phyloP scores from a whole-genome alignment of 2,113 vertebrate species.

The Falcunculus frontatus region DNA sequence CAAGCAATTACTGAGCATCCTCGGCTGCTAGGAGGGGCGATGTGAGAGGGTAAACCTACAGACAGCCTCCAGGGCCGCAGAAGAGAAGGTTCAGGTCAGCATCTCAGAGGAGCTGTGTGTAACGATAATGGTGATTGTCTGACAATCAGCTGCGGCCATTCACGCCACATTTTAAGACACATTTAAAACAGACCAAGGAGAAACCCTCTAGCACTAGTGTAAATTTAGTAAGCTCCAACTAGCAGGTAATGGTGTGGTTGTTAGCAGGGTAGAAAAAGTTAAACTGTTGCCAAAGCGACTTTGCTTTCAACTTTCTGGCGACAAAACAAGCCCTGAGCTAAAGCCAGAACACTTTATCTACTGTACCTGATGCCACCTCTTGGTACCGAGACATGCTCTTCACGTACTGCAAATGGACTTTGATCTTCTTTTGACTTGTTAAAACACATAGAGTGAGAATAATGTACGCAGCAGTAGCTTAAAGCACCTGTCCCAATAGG shows the following conservation, averaged over 20 bases:
- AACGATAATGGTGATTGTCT: not conserved
- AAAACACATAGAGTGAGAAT: not conserved
- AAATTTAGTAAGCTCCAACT: not conserved
- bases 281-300: not conserved
- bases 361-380: constrained; percentile 13
- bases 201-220: not conserved
- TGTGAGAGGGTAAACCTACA: accelerated
- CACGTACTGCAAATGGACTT: not conserved
- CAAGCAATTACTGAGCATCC: not conserved
- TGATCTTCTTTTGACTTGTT: not conserved
- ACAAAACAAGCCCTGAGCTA: not conserved
- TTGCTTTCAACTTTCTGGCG: not conserved
- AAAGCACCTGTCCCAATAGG: not conserved
- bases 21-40: not conserved
- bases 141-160: not conserved
- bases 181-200: not conserved
- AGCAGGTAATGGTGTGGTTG: not conserved
- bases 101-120: not conserved
- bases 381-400: not conserved
- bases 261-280: not conserved
- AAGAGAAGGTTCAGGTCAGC: not conserved
- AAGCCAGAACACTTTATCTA: not conserved
- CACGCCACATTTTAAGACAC: not conserved
- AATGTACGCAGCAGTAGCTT: not conserved
- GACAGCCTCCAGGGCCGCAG: not conserved